Base-by-base conservation (phyloP, 2,797 vertebrate genomes). In the Myotis vivesi region DNA sequence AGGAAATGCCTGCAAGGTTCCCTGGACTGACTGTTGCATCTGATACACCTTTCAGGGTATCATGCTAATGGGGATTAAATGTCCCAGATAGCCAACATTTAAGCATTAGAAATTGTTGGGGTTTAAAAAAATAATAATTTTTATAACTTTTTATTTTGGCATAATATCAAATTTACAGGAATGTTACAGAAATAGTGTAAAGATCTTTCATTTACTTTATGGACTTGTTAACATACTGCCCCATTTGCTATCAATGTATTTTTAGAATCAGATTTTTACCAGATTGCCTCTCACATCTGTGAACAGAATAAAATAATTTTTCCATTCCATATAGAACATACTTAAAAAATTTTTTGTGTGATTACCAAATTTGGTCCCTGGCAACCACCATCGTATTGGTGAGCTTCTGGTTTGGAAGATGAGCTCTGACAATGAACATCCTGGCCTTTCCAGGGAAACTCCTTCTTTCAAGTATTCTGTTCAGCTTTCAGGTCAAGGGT, bases 221-320 rank as follows among this genome's bases (percentile, higher is more conserved):
- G 87, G 68, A 77, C 55, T 92, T 81, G 25, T 79, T 93, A 75
- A 33, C n/a, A 2, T 55, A 16, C 17, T 95, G 53, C 28, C 75
- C 20, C 62, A 72, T 87, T 89, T 92, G 46, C 66, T 79, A 6
- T 79, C 46, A 71, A 0, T 33, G 8, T 62, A 68, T 80, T 75
- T 95, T 86, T 91, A 93, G 68, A 69, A 81, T 80, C 53, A 89
- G 38, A 53, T 76, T 82, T 86, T 84, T 38, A 36, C 69, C 55
- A 85, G 3, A n/a, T 75, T 93, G 87, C 28, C 28, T 86, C 38
- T 92, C 76, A 62, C 33, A 44, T 82, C 62, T 57, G 30, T 73
- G n/a, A 69, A 87, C 53, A 16, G 46, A 5, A 5, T 53, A 49
- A 64, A 72, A 55, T 72, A 89, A 53, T 80, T 36, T 28, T 89